phyloP scores from a whole-genome alignment of 2,888 invertebrate species.

The Pollenia angustigena region DNA sequence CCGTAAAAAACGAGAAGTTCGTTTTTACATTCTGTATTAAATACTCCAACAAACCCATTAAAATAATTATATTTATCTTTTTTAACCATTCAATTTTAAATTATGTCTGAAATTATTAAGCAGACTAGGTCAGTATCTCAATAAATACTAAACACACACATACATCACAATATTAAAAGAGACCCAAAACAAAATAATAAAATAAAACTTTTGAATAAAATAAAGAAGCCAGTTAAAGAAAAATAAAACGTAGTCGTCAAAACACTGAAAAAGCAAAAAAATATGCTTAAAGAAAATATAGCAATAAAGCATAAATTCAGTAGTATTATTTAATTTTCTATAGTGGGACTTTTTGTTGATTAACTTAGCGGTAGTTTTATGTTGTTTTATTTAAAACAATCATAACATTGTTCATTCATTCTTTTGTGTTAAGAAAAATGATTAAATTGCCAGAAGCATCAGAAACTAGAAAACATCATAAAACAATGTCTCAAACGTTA shows the following conservation, averaged over 20 bases:
- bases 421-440: constrained; percentile 10
- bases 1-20: too few relatives aligned
- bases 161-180: not conserved
- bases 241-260: constrained; percentile 4
- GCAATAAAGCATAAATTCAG: constrained; percentile 13
- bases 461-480: not conserved
- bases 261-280: not conserved
- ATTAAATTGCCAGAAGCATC: constrained; percentile 25
- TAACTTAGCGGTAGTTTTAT: constrained; percentile 64
- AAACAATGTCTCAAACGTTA: constrained; percentile 14
- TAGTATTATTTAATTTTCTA: constrained; percentile 53
- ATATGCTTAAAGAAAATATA: not conserved
- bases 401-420: constrained; percentile 27
- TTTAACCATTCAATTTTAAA: not conserved
- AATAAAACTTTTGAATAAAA: constrained; percentile 1
- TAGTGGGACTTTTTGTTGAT: constrained; percentile 54
- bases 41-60: not conserved
- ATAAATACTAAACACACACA: not conserved
- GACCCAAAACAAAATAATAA: constrained; percentile 10
- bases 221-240: too few relatives aligned
- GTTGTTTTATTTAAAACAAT: constrained; percentile 50
- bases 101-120: constrained; percentile 6
- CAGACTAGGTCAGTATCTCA: constrained; percentile 59
- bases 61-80: not conserved
- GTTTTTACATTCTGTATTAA: not conserved